Base-by-base conservation (phyloP, 2,113 vertebrate species). In the Burhinus bistriatus region DNA sequence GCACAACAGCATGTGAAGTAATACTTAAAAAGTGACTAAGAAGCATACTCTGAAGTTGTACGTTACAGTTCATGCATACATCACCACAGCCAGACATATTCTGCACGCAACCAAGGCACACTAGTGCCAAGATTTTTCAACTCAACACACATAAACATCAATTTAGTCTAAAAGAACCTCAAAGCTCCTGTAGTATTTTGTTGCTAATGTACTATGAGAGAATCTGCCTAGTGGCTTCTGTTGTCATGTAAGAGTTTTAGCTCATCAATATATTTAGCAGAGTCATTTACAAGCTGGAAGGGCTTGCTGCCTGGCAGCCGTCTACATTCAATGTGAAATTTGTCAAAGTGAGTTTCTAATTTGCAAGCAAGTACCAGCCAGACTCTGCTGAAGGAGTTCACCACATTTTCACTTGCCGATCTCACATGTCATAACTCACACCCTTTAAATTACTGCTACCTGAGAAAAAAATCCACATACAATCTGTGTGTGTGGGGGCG, bases 81-180 rank as follows among this genome's bases (percentile, higher is more conserved):
- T 27, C 30, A 36, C 10, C 45, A 21, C 12, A 71, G 52, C 2
- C 68, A 70, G 23, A 29, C 25, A 40, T 9, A 38, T 5, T 42
- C 54, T 38, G 44, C 64, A 58, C 0, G 5, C 58, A 83, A 34
- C 23, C 51, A 65, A 62, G 7, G 6, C 26, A 57, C 5, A 29
- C 16, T 15, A 32, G 17, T 17, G 44, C 57, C 9, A 5, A 69
- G 26, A 80, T 69, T 57, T 57, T 86, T 61, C 76, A 52, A 22
- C 6, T 29, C 30, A 40, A 70, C 38, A 64, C 30, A 40, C 13
- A 20, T 3, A 49, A 78, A 70, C 16, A 83, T 3, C 0, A 0
- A 19, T 7, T 30, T 42, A 34, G 18, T 36, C 23, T 40, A 49
- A 44, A 76, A 42, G 20, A 72, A 72, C 0, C 8, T 45, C 30